Evolutionary conservation across 2,113 vertebrate species (phyloP).

Genomic region (Herpetotheres cachinnans): DNA sequence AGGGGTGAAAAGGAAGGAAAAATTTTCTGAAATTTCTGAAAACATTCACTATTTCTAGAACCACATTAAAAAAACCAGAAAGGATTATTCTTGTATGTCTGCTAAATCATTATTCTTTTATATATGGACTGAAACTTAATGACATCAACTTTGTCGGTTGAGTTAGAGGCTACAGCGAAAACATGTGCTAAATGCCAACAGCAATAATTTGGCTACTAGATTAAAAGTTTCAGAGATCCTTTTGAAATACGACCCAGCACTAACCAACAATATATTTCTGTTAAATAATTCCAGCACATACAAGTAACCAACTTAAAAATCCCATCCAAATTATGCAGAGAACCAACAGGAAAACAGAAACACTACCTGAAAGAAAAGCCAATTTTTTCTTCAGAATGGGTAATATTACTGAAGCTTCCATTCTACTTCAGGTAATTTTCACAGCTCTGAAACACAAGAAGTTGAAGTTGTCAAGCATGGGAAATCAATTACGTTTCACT

Average conservation of each 20-base stretch:
- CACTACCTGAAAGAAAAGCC: constrained; percentile 95
- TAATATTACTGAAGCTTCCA: constrained; percentile 92
- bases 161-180: constrained; percentile 7
- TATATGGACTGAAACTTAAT: background rate
- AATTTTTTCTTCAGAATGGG: constrained; percentile 94
- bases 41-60: background rate
- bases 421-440: constrained; percentile 60
- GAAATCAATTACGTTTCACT: background rate
- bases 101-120: background rate
- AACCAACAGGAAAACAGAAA: background rate
- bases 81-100: background rate
- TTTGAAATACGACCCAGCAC: background rate
- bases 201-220: background rate
- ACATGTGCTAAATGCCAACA: background rate
- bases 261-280: background rate
- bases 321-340: background rate
- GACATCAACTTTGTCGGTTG: background rate
- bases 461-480: constrained; percentile 1
- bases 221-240: background rate
- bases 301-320: background rate
- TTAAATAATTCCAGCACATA: background rate
- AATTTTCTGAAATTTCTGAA: background rate
- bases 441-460: constrained; percentile 71
- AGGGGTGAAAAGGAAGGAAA: background rate
- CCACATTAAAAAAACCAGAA: background rate